Conservation (phyloP, 2,113 vertebrate genomes). For the Callithrix jacchus region DNA sequence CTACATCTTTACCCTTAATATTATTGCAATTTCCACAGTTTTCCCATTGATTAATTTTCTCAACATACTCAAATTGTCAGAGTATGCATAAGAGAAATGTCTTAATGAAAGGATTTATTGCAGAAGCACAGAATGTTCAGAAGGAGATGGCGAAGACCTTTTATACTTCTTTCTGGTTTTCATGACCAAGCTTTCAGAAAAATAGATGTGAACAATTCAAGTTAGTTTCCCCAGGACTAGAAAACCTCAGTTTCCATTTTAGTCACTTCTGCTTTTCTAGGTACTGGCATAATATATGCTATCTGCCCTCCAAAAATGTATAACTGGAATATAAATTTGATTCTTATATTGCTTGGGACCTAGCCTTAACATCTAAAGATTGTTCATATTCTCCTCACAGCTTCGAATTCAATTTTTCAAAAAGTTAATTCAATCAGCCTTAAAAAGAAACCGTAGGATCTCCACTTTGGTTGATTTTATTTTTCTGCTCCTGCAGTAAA, state of each 20-base stretch:
- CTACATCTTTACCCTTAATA: slow-evolving; percentile 45
- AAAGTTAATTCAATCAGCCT: slow-evolving; percentile 66
- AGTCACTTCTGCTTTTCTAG: slow-evolving; percentile 21
- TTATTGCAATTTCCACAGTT: slow-evolving; percentile 60
- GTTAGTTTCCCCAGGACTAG: slow-evolving; percentile 10
- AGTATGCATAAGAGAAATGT: slow-evolving; percentile 44
- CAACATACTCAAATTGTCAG: slow-evolving; percentile 61
- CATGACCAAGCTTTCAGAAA: slow-evolving; percentile 50
- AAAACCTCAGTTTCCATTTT: neutral
- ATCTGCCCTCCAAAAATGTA: neutral
- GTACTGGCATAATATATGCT: slow-evolving; percentile 7
- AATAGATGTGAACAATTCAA: slow-evolving; percentile 44
- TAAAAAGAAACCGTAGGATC: slow-evolving; percentile 58
- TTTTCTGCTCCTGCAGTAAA: slow-evolving; percentile 59
- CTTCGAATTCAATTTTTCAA: slow-evolving; percentile 72
- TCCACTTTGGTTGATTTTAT: slow-evolving; percentile 48
- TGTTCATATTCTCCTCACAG: slow-evolving; percentile 50
- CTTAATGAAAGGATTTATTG: slow-evolving; percentile 60
- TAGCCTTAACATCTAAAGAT: slow-evolving; percentile 13
- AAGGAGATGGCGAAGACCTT: slow-evolving; percentile 45
- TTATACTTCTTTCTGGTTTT: slow-evolving; percentile 18
- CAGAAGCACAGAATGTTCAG: slow-evolving; percentile 28
- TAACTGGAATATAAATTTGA: slow-evolving; percentile 46
- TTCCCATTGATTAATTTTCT: slow-evolving; percentile 69
- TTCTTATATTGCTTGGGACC: slow-evolving; percentile 11